Evolutionary conservation across 1,140 invertebrate genomes (phyloP).

Genomic region (Megathymus violae): DNA sequence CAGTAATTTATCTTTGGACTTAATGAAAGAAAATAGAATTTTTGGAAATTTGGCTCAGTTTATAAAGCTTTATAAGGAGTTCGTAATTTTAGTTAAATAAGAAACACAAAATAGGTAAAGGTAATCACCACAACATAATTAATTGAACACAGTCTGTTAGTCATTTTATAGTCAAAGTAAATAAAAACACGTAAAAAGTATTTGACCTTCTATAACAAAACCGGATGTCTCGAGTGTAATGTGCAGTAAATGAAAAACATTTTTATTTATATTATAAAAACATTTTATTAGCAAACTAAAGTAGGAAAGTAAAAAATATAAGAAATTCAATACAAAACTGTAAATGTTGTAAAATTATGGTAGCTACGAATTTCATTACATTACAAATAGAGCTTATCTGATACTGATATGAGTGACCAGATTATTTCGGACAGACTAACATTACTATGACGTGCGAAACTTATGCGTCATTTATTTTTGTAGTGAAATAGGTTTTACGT

Average conservation of each 20-base stretch:
- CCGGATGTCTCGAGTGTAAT: neutral
- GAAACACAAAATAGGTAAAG: neutral
- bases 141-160: neutral
- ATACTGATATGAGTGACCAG: slow-evolving; percentile 59
- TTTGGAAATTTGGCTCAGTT: no score
- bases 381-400: slow-evolving; percentile 51
- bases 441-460: slow-evolving; percentile 28
- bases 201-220: slow-evolving; percentile 4
- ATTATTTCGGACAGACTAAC: slow-evolving; percentile 45
- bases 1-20: no score
- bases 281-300: slow-evolving; percentile 83
- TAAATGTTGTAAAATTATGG: slow-evolving; percentile 77
- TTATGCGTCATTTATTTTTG: slow-evolving; percentile 23
- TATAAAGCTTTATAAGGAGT: no score
- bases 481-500: neutral
- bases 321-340: slow-evolving; percentile 79
- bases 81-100: no score
- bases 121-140: no score
- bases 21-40: no score
- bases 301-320: slow-evolving; percentile 82
- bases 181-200: slow-evolving; percentile 4
- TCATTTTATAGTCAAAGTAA: neutral
- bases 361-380: slow-evolving; percentile 63
- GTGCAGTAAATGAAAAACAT: slow-evolving; percentile 44
- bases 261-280: slow-evolving; percentile 69